Percentiles rank a stretch among this genome's conserved stretches.
Evolutionary conservation across 2,888 invertebrate species (phyloP).

Genomic region (Frankliniella intonsa): DNA sequence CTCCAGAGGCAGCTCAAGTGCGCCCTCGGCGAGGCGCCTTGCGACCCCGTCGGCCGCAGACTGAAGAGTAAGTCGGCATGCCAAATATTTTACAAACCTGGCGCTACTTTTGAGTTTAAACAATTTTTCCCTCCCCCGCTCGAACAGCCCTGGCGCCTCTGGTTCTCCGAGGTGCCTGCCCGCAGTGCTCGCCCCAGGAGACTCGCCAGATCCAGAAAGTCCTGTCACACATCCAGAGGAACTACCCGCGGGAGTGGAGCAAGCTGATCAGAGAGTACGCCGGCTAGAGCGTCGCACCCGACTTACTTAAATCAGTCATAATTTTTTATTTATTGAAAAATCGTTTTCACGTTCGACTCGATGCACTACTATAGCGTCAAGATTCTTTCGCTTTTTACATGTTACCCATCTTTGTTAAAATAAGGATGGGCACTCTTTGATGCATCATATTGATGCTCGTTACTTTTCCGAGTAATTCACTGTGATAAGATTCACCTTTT

Average conservation of each 20-base stretch:
- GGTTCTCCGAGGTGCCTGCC: constrained; percentile 67
- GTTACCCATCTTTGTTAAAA: background rate
- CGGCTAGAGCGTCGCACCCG: background rate
- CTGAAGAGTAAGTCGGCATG: constrained; percentile 59
- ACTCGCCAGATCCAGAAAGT: constrained; percentile 69
- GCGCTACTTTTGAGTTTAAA: background rate
- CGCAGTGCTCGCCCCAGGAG: constrained; percentile 64
- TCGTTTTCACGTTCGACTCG: background rate
- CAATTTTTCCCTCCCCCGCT: background rate
- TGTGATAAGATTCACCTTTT: background rate
- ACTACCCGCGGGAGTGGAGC: constrained; percentile 72
- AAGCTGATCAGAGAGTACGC: constrained; percentile 64
- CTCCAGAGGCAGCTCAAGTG: constrained; percentile 68
- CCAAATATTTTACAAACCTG: background rate
- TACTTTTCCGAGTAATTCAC: background rate
- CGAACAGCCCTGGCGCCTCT: constrained; percentile 65
- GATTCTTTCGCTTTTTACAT: background rate
- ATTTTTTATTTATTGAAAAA: constrained; percentile 1
- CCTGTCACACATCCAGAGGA: constrained; percentile 66
- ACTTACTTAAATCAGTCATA: constrained; percentile 9
- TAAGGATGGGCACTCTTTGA: background rate
- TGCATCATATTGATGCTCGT: constrained; percentile 14
- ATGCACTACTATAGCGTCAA: background rate
- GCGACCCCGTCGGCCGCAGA: constrained; percentile 67
- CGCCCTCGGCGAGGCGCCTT: constrained; percentile 66